These are phyloP conservation scores for Ciona savignyi DNA, from an alignment of 23 tunicate genomes.

Conservation along the genomic window DNA sequence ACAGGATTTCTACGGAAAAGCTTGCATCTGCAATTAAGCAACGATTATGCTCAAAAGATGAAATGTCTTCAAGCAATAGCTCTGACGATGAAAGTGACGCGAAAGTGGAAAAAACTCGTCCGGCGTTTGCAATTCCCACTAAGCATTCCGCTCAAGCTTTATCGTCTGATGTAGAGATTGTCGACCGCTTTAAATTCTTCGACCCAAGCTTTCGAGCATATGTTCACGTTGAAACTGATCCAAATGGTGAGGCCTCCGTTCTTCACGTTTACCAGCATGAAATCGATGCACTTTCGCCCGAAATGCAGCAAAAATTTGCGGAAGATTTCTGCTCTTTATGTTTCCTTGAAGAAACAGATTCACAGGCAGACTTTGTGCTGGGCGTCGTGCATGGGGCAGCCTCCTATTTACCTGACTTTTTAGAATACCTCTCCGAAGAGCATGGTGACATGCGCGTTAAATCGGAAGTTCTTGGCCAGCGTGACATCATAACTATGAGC, in stretches of 20 bases:
- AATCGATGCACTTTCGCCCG: conserved; percentile 34
- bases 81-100: too few relatives aligned
- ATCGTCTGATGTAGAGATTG: conserved; percentile 61
- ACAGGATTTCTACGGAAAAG: too few relatives aligned
- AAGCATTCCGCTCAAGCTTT: conserved; percentile 38
- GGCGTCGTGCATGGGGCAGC: conserved; percentile 87
- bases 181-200: conserved; percentile 50
- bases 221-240: conserved; percentile 86
- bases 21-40: too few relatives aligned
- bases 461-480: conserved; percentile 78
- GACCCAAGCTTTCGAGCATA: conserved; percentile 47
- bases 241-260: conserved; percentile 84
- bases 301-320: conserved; percentile 59
- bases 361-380: conserved; percentile 79
- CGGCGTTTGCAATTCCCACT: conserved; percentile 11
- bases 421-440: conserved; percentile 79
- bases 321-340: conserved; percentile 72
- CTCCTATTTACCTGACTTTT: conserved; percentile 57
- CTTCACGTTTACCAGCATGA: conserved; percentile 87
- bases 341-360: conserved; percentile 38
- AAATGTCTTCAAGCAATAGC: too few relatives aligned
- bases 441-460: conserved; percentile 74
- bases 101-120: neutral
- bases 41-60: conserved; percentile 4
- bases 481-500: conserved; percentile 57